Conservation (phyloP, 1,140 invertebrate species). For the Drosophila mojavensis region DNA sequence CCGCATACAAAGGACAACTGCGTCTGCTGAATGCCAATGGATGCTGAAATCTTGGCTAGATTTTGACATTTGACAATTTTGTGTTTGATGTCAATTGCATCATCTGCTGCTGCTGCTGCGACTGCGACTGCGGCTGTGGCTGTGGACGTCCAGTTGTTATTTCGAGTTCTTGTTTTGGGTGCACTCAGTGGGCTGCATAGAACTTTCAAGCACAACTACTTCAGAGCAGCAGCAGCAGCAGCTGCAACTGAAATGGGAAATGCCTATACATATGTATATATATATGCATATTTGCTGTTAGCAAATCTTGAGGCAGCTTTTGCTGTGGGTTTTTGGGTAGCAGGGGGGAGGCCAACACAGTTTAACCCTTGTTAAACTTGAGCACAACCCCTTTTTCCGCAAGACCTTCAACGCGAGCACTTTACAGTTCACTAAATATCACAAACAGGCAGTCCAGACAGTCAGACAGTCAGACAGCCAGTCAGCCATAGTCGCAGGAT, state of each 20-base stretch:
- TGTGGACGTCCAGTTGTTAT: constrained; percentile 47
- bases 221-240: constrained; percentile 33
- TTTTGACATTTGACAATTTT: constrained; percentile 16
- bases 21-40: constrained; percentile 1
- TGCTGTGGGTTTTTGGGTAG: not conserved
- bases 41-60: no score
- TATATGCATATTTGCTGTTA: constrained; percentile 1
- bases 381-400: constrained; percentile 56
- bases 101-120: constrained; percentile 49
- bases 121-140: constrained; percentile 2
- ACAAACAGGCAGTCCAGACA: constrained; percentile 19
- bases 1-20: constrained; percentile 33
- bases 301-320: constrained; percentile 49
- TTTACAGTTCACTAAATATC: constrained; percentile 69
- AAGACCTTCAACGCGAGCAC: constrained; percentile 37
- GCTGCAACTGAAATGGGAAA: constrained; percentile 28
- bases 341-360: constrained; percentile 44
- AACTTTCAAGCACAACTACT: constrained; percentile 13
- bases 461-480: not conserved
- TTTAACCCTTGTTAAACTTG: constrained; percentile 74
- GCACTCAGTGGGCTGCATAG: constrained; percentile 41
- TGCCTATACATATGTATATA: not conserved
- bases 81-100: constrained; percentile 57
- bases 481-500: not conserved
- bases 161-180: constrained; percentile 64